A percentile compares a stretch with the other conserved stretches of the same genome.
Conservation (phyloP, 2,888 invertebrate species). For the Conistra vaccinii region DNA sequence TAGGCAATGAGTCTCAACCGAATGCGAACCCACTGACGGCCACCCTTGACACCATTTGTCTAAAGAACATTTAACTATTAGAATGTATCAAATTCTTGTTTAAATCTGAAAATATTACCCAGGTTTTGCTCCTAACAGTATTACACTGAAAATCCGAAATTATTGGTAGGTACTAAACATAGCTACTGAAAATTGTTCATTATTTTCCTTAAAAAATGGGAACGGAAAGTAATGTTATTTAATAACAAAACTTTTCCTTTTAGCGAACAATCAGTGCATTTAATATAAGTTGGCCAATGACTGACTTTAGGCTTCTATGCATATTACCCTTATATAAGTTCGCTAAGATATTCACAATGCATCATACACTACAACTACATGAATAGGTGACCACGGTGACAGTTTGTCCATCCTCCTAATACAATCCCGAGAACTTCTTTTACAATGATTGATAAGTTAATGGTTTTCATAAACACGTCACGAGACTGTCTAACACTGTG, state of each 20-base stretch:
- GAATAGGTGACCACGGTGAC: background rate
- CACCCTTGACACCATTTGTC: slow-evolving; percentile 70
- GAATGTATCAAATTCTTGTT: slow-evolving; percentile 7
- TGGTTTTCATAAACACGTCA: slow-evolving; percentile 24
- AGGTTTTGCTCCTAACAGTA: background rate
- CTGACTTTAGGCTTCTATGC: too few relatives aligned
- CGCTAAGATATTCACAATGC: background rate
- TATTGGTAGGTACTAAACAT: background rate
- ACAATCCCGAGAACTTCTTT: slow-evolving; percentile 9
- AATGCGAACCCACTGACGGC: slow-evolving; percentile 41
- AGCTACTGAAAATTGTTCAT: background rate
- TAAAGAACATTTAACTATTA: slow-evolving; percentile 17
- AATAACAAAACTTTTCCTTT: background rate
- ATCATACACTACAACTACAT: background rate
- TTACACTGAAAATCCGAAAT: too few relatives aligned
- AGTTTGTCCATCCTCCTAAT: background rate
- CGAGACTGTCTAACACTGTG: slow-evolving; percentile 30
- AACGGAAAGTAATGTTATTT: background rate
- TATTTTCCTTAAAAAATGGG: slow-evolving; percentile 19
- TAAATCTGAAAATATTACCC: background rate
- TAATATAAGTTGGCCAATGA: background rate
- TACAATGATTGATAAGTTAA: slow-evolving; percentile 11
- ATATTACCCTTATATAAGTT: background rate
- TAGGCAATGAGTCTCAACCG: slow-evolving; percentile 57
- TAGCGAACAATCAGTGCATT: background rate